Evolutionary conservation across 1,140 invertebrate species (phyloP), one percentile per base, ranked within the genome.

Genomic region (Anagrus nilaparvatae): DNA sequence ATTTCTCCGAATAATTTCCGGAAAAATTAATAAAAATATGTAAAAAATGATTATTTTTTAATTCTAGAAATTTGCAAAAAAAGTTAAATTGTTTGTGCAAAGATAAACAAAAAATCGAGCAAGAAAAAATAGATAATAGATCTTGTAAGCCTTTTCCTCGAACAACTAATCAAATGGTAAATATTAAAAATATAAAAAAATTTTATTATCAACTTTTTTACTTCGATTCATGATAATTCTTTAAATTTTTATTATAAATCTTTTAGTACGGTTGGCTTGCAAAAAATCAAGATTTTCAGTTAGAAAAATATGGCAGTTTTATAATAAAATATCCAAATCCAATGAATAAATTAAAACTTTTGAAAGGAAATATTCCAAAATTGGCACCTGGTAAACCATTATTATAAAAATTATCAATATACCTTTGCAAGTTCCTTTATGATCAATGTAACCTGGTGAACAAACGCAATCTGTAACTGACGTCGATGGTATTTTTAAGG

Each of bases 381-480:
- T 27, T 58, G 23, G 54, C 43, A 4, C 21, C 30, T 30, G 51
- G 52, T 17, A 57, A 55, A 39, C 43, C 47, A 23, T 49, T 47
- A 13, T 28, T 46, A 33, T 43, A 33, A 41, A 19, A 12, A 16
- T 8, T 10, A 4, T 24, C 10, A 29, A 31, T 19, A 27, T 57
- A 76, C 75, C 70, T 53, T 69, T 61, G 56, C 76, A 78, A 47
- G 61, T 63, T 10, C 58, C 53, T 16, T 65, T 67, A 13, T 66
- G 63, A 5, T 59, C 61, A 8, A 56, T 58, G 50, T 71, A 79
- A 14, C 76, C 76, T 19, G 60, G 60, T 44, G 71, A 70, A 52
- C 81, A 84, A 10, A 63, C 58, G 56, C 81, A 84, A 41, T 78
- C 69, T 1, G 68, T 48, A 2, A 60, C 10, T 49, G 48, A 71